A percentile compares a stretch with the other conserved stretches of the same genome.
phyloP scores from a whole-genome alignment of 1,140 invertebrate genomes.

The Archivesica marissinica region DNA sequence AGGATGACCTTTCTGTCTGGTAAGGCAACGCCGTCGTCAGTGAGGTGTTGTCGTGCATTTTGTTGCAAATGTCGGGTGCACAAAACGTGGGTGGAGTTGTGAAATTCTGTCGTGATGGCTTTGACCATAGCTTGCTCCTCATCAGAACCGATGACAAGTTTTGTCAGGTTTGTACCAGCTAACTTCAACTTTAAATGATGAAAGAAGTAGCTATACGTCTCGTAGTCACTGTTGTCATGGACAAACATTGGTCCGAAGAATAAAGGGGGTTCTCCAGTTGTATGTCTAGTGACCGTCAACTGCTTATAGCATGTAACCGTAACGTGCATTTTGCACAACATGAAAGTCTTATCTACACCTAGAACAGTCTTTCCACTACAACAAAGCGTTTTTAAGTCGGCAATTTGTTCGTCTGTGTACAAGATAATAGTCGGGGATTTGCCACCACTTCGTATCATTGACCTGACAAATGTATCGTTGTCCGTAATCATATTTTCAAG shows the following conservation, averaged over 20 bases:
- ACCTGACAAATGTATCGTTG: not conserved
- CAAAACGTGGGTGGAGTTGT: conserved; percentile 10
- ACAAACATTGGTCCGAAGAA: not conserved
- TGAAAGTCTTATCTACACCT: conserved; percentile 35
- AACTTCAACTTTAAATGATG: not conserved
- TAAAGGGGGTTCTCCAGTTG: not conserved
- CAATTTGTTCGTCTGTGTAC: conserved; percentile 34
- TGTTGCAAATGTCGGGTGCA: conserved; percentile 32
- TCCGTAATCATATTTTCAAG: conserved; percentile 9
- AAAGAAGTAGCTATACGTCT: conserved; percentile 13
- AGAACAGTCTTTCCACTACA: conserved; percentile 18
- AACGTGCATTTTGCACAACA: conserved; percentile 23
- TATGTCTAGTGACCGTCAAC: not conserved
- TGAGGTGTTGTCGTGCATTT: conserved; percentile 9
- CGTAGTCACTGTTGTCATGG: conserved; percentile 25
- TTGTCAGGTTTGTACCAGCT: not conserved
- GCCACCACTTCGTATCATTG: not conserved
- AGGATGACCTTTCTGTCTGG: too few species aligned
- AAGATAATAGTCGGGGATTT: conserved; percentile 7
- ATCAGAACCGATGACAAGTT: conserved; percentile 46
- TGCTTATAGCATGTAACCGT: conserved; percentile 46
- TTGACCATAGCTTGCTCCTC: conserved; percentile 57
- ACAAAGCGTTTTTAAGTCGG: conserved; percentile 23
- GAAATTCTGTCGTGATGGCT: not conserved
- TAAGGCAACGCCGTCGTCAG: too few species aligned